phyloP scores from a whole-genome alignment of 2,888 invertebrate species.

The Calameuta idolon region DNA sequence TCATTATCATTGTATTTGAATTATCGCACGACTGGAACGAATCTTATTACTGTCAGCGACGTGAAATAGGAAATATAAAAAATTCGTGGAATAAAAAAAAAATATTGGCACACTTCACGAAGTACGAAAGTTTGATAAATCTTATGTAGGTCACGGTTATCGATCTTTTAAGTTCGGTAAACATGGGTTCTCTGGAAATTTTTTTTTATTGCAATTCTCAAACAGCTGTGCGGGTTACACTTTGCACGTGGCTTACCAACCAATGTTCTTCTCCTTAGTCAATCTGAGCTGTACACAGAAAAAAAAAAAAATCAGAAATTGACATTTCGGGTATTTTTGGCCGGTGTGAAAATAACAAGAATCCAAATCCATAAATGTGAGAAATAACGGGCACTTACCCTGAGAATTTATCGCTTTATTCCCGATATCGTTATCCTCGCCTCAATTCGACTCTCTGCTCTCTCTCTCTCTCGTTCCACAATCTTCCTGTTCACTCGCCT shows the following conservation, averaged over 20 bases:
- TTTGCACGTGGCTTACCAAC: not conserved
- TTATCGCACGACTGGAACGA: not conserved
- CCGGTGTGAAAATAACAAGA: constrained; percentile 15
- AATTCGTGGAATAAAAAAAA: not conserved
- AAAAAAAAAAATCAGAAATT: not conserved
- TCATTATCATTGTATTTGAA: not conserved
- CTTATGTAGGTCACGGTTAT: not conserved
- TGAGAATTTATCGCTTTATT: constrained; percentile 24
- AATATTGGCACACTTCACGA: not conserved
- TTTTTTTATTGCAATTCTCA: too few relatives aligned
- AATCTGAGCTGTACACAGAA: not conserved
- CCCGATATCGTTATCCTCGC: constrained; percentile 25
- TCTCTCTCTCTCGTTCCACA: not conserved
- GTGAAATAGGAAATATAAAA: not conserved
- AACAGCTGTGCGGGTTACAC: too few relatives aligned
- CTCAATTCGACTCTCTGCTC: constrained; percentile 13
- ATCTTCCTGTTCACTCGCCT: not conserved
- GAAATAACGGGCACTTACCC: constrained; percentile 23
- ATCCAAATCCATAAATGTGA: constrained; percentile 20
- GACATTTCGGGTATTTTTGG: not conserved
- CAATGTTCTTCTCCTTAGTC: not conserved
- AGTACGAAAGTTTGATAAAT: not conserved
- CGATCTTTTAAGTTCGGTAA: not conserved
- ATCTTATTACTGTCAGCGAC: not conserved
- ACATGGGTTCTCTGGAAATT: not conserved